Evolutionary conservation across 2,113 vertebrate species (phyloP).

Genomic region (Opisthocomus hoazin): DNA sequence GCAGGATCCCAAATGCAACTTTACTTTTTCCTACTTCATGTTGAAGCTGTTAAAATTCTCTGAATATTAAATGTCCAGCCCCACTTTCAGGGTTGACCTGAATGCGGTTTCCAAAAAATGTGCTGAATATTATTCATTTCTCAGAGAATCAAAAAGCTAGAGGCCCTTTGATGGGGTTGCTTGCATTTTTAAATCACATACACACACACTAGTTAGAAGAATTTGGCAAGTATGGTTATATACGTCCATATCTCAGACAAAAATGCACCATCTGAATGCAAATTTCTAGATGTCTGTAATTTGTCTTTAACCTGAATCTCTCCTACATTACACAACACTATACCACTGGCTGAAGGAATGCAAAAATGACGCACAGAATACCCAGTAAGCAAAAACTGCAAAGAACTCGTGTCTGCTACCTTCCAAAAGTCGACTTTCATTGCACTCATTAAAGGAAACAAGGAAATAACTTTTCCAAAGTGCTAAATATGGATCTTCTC

Average conservation of each 20-base stretch:
- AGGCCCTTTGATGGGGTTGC: slow-evolving; percentile 62
- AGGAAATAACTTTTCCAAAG: not conserved
- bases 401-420: not conserved
- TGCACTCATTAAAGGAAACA: not conserved
- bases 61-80: slow-evolving; percentile 67
- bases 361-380: not conserved
- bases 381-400: not conserved
- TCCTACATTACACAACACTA: not conserved
- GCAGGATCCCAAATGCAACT: not conserved
- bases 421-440: not conserved
- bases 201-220: not conserved
- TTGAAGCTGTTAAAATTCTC: slow-evolving; percentile 67
- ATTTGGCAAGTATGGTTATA: not conserved
- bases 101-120: slow-evolving; percentile 72
- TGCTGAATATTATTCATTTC: slow-evolving; percentile 70
- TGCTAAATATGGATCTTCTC: not conserved
- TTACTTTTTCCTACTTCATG: slow-evolving; percentile 25
- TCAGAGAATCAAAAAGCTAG: slow-evolving; percentile 54
- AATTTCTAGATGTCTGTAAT: not conserved
- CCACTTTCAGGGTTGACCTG: slow-evolving; percentile 56
- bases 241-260: not conserved
- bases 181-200: slow-evolving; percentile 43
- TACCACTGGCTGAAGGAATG: not conserved
- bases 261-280: not conserved
- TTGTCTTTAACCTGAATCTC: not conserved